Conservation (phyloP, 2,113 vertebrate genomes). For the Bubo scandiacus region DNA sequence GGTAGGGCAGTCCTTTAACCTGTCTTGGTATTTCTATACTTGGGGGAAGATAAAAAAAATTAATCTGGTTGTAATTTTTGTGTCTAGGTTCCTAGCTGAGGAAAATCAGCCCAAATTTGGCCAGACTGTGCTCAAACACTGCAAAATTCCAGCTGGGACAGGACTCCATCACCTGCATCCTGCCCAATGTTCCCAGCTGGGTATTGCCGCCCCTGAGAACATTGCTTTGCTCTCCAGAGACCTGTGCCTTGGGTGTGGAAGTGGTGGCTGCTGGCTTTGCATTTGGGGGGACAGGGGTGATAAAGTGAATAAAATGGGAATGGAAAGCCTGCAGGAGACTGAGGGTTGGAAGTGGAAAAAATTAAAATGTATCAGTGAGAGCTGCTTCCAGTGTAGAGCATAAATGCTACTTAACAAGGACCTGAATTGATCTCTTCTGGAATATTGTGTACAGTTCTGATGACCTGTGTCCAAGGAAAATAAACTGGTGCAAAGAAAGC, state of each 20-base stretch:
- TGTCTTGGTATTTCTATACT: background rate
- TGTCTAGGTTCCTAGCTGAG: background rate
- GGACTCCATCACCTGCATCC: background rate
- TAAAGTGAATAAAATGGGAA: background rate
- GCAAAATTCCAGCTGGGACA: background rate
- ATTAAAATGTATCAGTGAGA: background rate
- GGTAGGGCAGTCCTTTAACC: background rate
- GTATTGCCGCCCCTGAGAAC: background rate
- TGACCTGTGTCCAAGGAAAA: background rate
- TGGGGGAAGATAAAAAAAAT: background rate
- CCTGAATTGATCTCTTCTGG: constrained; percentile 6
- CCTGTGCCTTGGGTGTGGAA: background rate
- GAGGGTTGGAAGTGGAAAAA: background rate
- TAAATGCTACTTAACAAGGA: background rate
- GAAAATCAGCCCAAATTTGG: background rate
- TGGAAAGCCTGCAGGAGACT: background rate
- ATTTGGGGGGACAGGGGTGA: background rate
- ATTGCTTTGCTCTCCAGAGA: background rate
- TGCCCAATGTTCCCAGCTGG: background rate
- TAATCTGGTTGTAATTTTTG: background rate
- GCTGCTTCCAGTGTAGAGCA: background rate
- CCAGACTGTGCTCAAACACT: background rate
- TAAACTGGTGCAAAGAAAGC: background rate
- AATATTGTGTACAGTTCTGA: background rate
- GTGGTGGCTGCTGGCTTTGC: background rate